Base-by-base conservation (phyloP, 2,797 vertebrate genomes). In the Adrianichthys oophorus region DNA sequence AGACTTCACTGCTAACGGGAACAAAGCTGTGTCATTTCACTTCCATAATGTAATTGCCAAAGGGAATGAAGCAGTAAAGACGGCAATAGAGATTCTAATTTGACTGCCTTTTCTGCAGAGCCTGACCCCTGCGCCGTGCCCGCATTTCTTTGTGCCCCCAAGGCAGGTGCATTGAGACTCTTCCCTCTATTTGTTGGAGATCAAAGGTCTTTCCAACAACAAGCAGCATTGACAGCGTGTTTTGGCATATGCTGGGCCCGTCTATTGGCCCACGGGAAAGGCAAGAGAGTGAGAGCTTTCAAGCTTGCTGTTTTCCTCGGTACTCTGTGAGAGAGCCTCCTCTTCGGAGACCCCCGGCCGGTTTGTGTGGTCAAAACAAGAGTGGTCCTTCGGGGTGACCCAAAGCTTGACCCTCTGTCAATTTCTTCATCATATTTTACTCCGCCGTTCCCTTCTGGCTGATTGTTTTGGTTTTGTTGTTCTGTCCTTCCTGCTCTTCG, bases 191-290 rank as follows among this genome's bases (percentile, higher is more conserved):
- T 89, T 87, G 87, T 84, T 82, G 69, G 59, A 73, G 86, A 87
- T 88, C 86, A 88, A 87, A 88, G 84, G 80, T 87, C 80, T 56
- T 72, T 68, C 74, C 72, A 63, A 85, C 86, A 87, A 82, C 87
- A 82, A 68, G 67, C 62, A 54, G 73, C 72, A 43, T 56, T 77
- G 85, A 85, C 85, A 82, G 74, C 70, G 70, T 68, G 76, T 60
- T 69, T 65, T 51, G 69, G 70, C 74, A 53, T 74, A 66, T 65
- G 59, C 51, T 29, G 64, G 79, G 70, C 59, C 71, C 54, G 24
- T 77, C 79, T 78, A 58, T 69, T 56, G 59, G 78, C 74, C 82
- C 72, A 40, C 7, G 52, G 76, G 75, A 70, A 75, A 68, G 77
- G 72, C 70, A 72, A 76, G 76, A 66, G 66, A 78, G 65, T 53